Base-by-base conservation (phyloP, 2,888 invertebrate genomes). In the Leucania comma region DNA sequence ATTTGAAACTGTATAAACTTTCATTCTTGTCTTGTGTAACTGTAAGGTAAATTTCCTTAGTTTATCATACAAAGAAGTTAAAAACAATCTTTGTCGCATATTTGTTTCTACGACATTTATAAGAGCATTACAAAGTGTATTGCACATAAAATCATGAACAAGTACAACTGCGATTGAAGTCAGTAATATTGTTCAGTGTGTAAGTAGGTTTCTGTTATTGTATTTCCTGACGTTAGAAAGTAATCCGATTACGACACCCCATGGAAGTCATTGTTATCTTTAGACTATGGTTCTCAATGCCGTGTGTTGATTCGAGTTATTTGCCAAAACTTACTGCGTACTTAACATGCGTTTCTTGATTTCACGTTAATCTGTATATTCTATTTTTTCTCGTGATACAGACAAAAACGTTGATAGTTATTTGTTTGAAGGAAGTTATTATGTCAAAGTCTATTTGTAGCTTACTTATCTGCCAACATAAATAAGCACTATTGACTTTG, bases 121-220 rank as follows among this genome's bases (percentile, higher is more conserved):
- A 77, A 80, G 81, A 80, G 70, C 68, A 76, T 65, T 79, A 68
- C 57, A 67, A 53, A 75, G 51, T 56, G 65, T 50, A 66, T 59
- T 63, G 70, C 65, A 66, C 81, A 66, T 81, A 66, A 60, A 54
- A 76, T 81, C 42, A 69, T 64, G 51, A 68, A 74, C 35, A 35
- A 46, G 46, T 71, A 65, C 64, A 80, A 14, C 20, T 26, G 24
- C 51, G 50, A 61, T 75, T 76, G 69, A 72, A 78, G 61, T 64
- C 29, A 35, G 68, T 62, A 57, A 64, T 50, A 65, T 69, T 77
- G 72, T 78, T 72, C 68, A 72, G 54, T 64, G 64, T 78, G 72
- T 64, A 72, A 73, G 74, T 64, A 64, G 75, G 70, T 74, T 72
- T 79, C 72, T 68, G 61, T 75, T 78, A 71, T 78, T 77, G 76